Conservation (phyloP, 2,888 invertebrate species). For the Drosophila seclusa region DNA sequence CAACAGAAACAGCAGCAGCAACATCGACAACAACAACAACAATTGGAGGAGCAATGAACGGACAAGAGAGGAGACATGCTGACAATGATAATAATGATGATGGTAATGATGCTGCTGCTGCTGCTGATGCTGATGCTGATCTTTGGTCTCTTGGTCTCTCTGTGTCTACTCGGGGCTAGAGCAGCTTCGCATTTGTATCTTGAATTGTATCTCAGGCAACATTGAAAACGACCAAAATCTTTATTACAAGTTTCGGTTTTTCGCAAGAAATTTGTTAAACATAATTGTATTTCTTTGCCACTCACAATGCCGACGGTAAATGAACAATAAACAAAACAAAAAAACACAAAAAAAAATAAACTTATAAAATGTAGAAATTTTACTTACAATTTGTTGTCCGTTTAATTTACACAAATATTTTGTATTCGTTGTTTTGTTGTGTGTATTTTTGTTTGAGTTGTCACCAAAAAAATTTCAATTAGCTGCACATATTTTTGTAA, state of each 20-base stretch:
- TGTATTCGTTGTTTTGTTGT: slow-evolving; percentile 15
- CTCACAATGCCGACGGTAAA: slow-evolving; percentile 31
- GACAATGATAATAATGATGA: slow-evolving; percentile 10
- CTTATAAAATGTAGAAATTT: background rate
- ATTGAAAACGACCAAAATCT: slow-evolving; percentile 39
- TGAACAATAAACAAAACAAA: background rate
- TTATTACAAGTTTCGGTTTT: slow-evolving; percentile 34
- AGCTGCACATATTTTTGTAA: slow-evolving; percentile 42
- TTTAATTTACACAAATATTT: slow-evolving; percentile 7
- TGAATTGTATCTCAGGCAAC: slow-evolving; percentile 24
- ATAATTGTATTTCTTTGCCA: slow-evolving; percentile 14
- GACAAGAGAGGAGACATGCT: slow-evolving; percentile 8
- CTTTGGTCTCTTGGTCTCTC: background rate
- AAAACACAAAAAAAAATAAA: background rate
- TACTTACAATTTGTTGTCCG: slow-evolving; percentile 41
- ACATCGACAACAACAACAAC: slow-evolving; percentile 30
- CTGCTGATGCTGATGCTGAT: slow-evolving; percentile 15
- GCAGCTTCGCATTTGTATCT: slow-evolving; percentile 16
- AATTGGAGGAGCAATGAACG: slow-evolving; percentile 41
- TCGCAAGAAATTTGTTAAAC: slow-evolving; percentile 1
- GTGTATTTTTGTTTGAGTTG: slow-evolving; percentile 15
- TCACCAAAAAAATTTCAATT: slow-evolving; percentile 53
- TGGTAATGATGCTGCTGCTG: slow-evolving; percentile 18
- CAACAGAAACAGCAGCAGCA: slow-evolving; percentile 14
- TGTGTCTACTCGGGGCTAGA: slow-evolving; percentile 2